Conservation (phyloP, 2,113 vertebrate species). For the Saimiri boliviensis region DNA sequence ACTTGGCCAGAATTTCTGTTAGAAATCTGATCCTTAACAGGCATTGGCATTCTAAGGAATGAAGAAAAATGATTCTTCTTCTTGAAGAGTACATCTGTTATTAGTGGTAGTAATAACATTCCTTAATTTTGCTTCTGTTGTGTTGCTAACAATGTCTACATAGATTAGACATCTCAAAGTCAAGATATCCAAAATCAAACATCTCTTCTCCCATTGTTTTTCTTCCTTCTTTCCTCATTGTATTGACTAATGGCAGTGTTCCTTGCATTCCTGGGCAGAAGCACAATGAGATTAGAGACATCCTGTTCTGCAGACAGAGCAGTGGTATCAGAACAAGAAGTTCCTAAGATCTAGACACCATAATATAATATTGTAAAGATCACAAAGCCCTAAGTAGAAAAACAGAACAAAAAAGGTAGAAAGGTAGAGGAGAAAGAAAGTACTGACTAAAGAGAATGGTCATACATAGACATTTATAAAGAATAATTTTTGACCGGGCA, state of each 20-base stretch:
- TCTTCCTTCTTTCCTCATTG: background rate
- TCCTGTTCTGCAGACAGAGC: background rate
- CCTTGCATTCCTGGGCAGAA: background rate
- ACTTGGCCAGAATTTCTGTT: background rate
- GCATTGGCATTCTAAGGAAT: background rate
- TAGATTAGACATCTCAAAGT: background rate
- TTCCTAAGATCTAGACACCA: background rate
- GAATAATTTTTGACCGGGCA: background rate
- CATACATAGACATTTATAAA: background rate
- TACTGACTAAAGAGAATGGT: background rate
- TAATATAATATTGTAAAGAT: background rate
- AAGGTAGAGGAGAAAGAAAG: background rate
- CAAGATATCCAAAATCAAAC: background rate
- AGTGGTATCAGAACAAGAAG: accelerated
- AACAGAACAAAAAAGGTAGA: background rate
- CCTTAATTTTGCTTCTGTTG: background rate
- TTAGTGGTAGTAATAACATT: background rate
- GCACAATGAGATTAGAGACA: accelerated
- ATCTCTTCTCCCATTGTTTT: background rate
- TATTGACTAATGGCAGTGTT: background rate
- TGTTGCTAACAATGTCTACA: background rate
- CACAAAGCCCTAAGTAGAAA: background rate
- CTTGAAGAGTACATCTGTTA: background rate
- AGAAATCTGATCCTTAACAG: background rate
- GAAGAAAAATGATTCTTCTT: background rate